These are phyloP conservation scores for Eleginops maclovinus DNA, from an alignment of 2,113 vertebrate genomes.

Conservation along the genomic window DNA sequence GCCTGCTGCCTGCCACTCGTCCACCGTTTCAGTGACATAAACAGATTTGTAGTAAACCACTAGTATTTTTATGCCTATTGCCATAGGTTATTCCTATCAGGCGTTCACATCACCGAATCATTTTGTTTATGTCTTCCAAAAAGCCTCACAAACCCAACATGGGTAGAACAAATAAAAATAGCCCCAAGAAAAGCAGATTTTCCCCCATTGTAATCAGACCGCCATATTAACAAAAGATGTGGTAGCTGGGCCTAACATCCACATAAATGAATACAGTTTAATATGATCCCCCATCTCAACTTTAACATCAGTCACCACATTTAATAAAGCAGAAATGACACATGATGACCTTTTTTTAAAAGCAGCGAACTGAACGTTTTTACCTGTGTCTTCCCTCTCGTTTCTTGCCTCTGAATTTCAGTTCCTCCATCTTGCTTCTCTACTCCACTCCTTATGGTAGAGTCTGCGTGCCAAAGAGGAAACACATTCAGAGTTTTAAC, in stretches of 20 bases:
- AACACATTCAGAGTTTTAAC: not conserved
- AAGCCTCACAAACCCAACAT: not conserved
- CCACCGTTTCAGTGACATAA: too few species aligned
- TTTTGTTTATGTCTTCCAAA: not conserved
- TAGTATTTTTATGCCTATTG: not conserved
- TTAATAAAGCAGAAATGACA: constrained; percentile 12
- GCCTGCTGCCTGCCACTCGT: too few species aligned
- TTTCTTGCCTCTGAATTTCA: constrained; percentile 71
- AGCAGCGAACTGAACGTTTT: not conserved
- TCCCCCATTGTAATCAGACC: constrained; percentile 10
- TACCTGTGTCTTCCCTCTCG: constrained; percentile 78
- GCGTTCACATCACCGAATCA: not conserved
- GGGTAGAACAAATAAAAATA: constrained; percentile 7
- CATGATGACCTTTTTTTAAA: not conserved
- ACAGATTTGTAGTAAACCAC: too few species aligned
- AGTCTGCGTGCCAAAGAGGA: not conserved
- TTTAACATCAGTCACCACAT: not conserved
- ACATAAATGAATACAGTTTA: constrained; percentile 26
- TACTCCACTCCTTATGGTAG: constrained; percentile 13
- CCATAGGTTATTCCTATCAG: not conserved
- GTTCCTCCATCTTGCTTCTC: constrained; percentile 70
- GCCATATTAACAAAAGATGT: constrained; percentile 14
- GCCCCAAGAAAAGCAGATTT: not conserved
- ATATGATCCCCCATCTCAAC: constrained; percentile 5
- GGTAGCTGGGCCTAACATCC: not conserved